phyloP scores from a whole-genome alignment of 1,140 invertebrate species.

The Drosophila subobscura region DNA sequence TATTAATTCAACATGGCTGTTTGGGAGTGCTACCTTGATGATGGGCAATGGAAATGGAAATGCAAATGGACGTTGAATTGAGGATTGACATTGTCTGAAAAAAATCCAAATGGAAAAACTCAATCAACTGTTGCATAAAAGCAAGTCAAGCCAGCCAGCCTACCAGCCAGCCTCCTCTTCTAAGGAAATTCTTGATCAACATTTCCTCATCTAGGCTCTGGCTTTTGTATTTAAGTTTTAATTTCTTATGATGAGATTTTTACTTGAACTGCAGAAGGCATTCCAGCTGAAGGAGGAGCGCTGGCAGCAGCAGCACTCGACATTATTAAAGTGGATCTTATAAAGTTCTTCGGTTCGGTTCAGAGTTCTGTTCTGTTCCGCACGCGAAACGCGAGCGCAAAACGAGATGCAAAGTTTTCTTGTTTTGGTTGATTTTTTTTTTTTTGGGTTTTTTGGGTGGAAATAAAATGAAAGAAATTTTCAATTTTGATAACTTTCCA shows the following conservation, averaged over 20 bases:
- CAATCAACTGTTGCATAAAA: constrained; percentile 66
- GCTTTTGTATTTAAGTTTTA: constrained; percentile 73
- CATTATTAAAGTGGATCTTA: constrained; percentile 80
- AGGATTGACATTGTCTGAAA: constrained; percentile 29
- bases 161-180: not conserved
- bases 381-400: constrained; percentile 12
- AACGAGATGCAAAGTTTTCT: constrained; percentile 55
- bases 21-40: constrained; percentile 37
- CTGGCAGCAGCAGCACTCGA: constrained; percentile 72
- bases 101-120: constrained; percentile 59
- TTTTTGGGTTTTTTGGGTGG: not conserved
- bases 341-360: constrained; percentile 61
- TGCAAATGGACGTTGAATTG: not conserved
- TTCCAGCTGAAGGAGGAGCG: not conserved
- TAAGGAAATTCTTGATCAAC: constrained; percentile 8
- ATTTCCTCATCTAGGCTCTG: constrained; percentile 6
- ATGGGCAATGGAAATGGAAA: constrained; percentile 1
- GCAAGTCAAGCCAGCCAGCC: no score
- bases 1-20: constrained; percentile 71
- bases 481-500: constrained; percentile 76
- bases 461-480: constrained; percentile 53
- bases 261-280: constrained; percentile 4
- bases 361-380: constrained; percentile 36
- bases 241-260: constrained; percentile 73
- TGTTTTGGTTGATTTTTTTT: not conserved